phyloP scores from a whole-genome alignment of 2,797 vertebrate genomes.

The Pachyuromys duprasi region DNA sequence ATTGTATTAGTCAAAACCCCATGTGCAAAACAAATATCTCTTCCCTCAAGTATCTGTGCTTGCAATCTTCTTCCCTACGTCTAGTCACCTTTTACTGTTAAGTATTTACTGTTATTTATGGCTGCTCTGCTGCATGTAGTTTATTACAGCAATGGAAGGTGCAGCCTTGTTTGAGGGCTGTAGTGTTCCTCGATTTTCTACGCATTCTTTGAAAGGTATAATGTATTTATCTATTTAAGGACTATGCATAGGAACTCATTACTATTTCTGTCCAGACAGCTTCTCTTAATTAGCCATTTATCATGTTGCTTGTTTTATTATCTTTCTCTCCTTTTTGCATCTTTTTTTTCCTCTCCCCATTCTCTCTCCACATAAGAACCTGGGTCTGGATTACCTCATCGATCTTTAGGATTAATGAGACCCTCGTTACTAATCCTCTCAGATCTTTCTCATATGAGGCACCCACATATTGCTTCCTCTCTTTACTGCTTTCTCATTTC shows the following conservation, averaged over 20 bases:
- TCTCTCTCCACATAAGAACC: neutral
- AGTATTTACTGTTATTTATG: neutral
- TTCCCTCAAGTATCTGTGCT: fast-evolving
- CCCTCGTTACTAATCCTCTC: neutral
- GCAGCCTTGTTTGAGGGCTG: neutral
- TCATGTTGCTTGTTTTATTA: neutral
- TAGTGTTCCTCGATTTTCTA: neutral
- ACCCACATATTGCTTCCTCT: fast-evolving
- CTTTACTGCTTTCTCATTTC: too few species aligned
- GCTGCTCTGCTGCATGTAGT: neutral
- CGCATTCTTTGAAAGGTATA: slow-evolving; percentile 3
- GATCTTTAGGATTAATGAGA: neutral
- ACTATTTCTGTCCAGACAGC: neutral
- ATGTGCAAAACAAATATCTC: fast-evolving
- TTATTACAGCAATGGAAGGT: neutral
- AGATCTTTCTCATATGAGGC: neutral
- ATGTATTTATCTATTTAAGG: slow-evolving; percentile 20
- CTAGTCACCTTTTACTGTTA: neutral
- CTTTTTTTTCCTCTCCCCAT: neutral
- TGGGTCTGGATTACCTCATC: neutral
- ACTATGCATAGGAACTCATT: neutral
- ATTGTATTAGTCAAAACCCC: neutral
- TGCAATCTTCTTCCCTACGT: neutral
- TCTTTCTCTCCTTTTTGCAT: neutral
- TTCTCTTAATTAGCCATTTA: slow-evolving; percentile 13